Percentiles rank a stretch among this genome's conserved stretches.
phyloP scores from a whole-genome alignment of 2,797 vertebrate genomes.

The Clarias platycephalus region DNA sequence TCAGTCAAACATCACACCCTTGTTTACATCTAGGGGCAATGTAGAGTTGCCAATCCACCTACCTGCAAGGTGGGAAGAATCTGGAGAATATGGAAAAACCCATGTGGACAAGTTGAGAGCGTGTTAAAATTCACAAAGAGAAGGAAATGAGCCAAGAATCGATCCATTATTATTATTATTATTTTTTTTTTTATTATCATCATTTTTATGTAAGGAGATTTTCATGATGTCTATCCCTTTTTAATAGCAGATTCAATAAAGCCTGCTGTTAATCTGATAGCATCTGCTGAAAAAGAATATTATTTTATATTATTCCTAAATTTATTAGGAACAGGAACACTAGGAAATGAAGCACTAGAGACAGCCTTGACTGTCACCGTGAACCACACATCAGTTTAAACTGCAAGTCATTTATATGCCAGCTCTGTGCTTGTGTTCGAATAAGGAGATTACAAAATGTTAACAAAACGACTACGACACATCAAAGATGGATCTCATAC shows the following conservation, averaged over 20 bases:
- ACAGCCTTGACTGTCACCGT: conserved; percentile 20
- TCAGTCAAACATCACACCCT: background rate
- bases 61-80: background rate
- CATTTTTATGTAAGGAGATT: background rate
- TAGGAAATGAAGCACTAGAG: conserved; percentile 2
- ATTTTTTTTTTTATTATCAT: too few relatives aligned
- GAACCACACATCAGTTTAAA: conserved; percentile 40
- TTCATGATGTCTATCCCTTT: background rate
- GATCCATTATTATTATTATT: background rate
- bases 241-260: conserved; percentile 17
- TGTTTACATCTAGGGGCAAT: background rate
- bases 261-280: conserved; percentile 9
- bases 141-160: background rate
- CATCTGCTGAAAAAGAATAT: conserved; percentile 7
- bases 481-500: conserved; percentile 38
- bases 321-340: conserved; percentile 17
- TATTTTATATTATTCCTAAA: background rate
- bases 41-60: background rate
- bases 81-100: background rate
- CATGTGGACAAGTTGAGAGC: background rate
- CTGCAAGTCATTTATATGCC: conserved; percentile 38
- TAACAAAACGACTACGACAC: conserved; percentile 51
- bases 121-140: background rate
- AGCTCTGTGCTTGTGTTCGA: conserved; percentile 44
- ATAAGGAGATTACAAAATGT: conserved; percentile 40